These are phyloP conservation scores for Coenobita brevimanus DNA, from an alignment of 1,140 invertebrate species.

Conservation along the genomic window DNA sequence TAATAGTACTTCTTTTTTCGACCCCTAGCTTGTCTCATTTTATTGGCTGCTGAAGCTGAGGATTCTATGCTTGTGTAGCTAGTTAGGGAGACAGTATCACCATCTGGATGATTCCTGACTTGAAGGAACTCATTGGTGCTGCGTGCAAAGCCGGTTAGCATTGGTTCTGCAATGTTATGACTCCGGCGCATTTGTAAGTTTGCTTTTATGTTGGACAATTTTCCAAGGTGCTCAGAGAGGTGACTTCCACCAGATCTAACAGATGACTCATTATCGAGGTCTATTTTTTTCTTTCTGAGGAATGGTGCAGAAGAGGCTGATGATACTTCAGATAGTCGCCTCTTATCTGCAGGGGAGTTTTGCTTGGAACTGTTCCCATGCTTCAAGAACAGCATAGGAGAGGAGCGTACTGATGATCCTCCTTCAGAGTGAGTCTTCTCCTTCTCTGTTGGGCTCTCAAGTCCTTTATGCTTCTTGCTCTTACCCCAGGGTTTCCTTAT, in stretches of 20 bases:
- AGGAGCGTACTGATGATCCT: background rate
- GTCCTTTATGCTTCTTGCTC: conserved; percentile 28
- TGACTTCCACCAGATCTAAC: conserved; percentile 49
- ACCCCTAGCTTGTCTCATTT: conserved; percentile 29
- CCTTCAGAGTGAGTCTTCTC: no score
- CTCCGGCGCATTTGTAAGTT: conserved; percentile 49
- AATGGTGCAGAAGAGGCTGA: conserved; percentile 26
- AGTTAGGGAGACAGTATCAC: conserved; percentile 42
- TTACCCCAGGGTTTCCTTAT: conserved; percentile 53
- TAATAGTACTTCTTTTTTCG: conserved; percentile 7
- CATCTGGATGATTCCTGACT: background rate
- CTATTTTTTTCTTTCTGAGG: conserved; percentile 37
- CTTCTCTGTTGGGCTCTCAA: background rate
- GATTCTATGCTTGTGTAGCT: conserved; percentile 65
- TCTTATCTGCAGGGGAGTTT: background rate
- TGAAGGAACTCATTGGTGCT: conserved; percentile 45
- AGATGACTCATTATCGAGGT: conserved; percentile 22
- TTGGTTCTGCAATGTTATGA: conserved; percentile 38
- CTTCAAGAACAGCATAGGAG: conserved; percentile 15
- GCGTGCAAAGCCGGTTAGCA: conserved; percentile 46
- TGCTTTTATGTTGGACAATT: conserved; percentile 33
- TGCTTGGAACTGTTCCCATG: background rate
- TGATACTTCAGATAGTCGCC: background rate
- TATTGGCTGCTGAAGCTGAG: conserved; percentile 34
- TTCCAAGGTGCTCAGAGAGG: conserved; percentile 48